Evolutionary conservation across 1,140 invertebrate species (phyloP).

Genomic region (Cotesia chilonis): DNA sequence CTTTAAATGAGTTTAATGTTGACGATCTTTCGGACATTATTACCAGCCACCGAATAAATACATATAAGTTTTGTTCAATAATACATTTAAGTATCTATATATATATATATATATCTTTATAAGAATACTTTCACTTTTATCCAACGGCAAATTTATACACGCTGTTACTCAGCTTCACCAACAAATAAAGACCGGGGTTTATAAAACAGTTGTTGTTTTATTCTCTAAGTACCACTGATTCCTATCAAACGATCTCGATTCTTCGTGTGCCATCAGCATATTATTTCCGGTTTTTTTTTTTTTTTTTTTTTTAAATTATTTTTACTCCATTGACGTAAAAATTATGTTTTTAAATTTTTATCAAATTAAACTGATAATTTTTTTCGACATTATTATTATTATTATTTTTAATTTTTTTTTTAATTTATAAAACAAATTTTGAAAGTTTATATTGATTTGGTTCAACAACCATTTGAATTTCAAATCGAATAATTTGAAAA

Average conservation of each 20-base stretch:
- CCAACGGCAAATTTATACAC: too few relatives aligned
- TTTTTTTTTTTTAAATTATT: too few relatives aligned
- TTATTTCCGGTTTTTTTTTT: too few relatives aligned
- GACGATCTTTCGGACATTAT: slow-evolving; percentile 21
- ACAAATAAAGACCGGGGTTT: not conserved
- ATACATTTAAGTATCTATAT: not conserved
- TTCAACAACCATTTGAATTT: slow-evolving; percentile 55
- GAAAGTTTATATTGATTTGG: slow-evolving; percentile 52
- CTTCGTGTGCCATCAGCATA: too few relatives aligned
- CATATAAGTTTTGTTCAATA: not conserved
- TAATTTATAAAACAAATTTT: slow-evolving; percentile 50
- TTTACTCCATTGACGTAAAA: too few relatives aligned
- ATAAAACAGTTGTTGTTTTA: not conserved
- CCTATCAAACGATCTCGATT: not conserved
- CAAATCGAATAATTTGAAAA: slow-evolving; percentile 52
- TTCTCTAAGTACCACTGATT: slow-evolving; percentile 1
- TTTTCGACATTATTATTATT: not conserved
- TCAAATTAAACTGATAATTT: not conserved
- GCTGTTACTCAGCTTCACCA: not conserved
- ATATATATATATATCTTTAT: slow-evolving; percentile 29
- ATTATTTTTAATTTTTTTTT: not conserved
- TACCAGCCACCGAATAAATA: not conserved
- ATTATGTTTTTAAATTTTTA: too few relatives aligned
- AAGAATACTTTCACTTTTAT: too few relatives aligned
- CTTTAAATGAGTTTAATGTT: too few relatives aligned